Conservation (phyloP, 2,888 invertebrate species). For the Hyposoter didymator region DNA sequence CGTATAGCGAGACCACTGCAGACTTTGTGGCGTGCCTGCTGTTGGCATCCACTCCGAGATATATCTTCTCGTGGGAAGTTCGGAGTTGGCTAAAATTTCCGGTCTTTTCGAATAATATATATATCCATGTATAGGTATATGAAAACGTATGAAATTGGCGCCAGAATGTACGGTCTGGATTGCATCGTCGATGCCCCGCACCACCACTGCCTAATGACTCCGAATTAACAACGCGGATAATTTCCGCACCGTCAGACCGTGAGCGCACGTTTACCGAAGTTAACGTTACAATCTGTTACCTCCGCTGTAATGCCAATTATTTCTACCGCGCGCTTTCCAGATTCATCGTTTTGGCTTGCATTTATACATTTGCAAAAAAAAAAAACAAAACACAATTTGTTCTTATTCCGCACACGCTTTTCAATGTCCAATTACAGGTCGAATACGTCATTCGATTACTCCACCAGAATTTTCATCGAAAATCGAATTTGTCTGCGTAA, state of each 20-base stretch:
- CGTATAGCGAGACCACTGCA: conserved; percentile 25
- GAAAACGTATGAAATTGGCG: not conserved
- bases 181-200: conserved; percentile 63
- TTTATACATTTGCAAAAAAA: conserved; percentile 14
- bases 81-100: conserved; percentile 64
- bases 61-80: conserved; percentile 28
- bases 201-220: conserved; percentile 73
- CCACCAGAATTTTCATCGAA: not conserved
- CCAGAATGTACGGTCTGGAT: conserved; percentile 26
- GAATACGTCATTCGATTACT: conserved; percentile 1
- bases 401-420: conserved; percentile 11
- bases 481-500: not conserved
- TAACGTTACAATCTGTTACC: conserved; percentile 66
- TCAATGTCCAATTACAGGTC: not conserved
- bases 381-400: not conserved
- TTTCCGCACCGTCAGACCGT: conserved; percentile 67
- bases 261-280: conserved; percentile 45
- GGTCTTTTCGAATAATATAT: conserved; percentile 33
- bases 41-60: conserved; percentile 33
- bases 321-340: conserved; percentile 56
- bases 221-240: conserved; percentile 74
- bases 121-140: conserved; percentile 10
- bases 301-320: conserved; percentile 65
- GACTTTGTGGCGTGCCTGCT: conserved; percentile 37
- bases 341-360: conserved; percentile 39